Evolutionary conservation across 2,888 invertebrate genomes (phyloP).

Genomic region (Axea sp.): DNA sequence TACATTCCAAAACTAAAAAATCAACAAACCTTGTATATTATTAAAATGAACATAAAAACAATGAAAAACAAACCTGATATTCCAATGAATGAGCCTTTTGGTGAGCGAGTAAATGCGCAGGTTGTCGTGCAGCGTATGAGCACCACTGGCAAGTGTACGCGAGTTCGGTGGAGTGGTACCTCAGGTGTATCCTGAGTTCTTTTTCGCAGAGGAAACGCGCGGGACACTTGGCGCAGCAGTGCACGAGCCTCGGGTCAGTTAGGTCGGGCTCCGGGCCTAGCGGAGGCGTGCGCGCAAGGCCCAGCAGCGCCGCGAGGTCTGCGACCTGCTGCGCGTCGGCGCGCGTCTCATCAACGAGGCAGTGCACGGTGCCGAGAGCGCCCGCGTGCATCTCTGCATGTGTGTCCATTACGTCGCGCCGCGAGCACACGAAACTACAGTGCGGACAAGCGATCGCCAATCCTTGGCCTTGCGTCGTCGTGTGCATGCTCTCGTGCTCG

Average conservation of each 20-base stretch:
- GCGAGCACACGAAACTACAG: slow-evolving; percentile 89
- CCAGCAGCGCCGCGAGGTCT: slow-evolving; percentile 72
- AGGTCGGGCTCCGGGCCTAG: slow-evolving; percentile 73
- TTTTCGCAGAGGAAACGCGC: slow-evolving; percentile 89
- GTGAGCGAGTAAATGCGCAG: slow-evolving; percentile 85
- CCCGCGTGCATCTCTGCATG: slow-evolving; percentile 89
- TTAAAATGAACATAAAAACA: too few relatives aligned
- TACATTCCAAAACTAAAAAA: too few relatives aligned
- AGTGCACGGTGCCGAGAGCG: slow-evolving; percentile 85
- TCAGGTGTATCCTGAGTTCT: slow-evolving; percentile 87
- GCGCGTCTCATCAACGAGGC: slow-evolving; percentile 84
- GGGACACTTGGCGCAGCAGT: slow-evolving; percentile 91
- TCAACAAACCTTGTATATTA: too few relatives aligned
- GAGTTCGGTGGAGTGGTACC: slow-evolving; percentile 84
- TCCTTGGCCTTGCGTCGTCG: slow-evolving; percentile 79
- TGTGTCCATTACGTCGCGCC: slow-evolving; percentile 85
- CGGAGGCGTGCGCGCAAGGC: slow-evolving; percentile 66
- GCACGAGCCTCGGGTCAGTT: slow-evolving; percentile 79
- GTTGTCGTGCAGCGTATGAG: slow-evolving; percentile 87
- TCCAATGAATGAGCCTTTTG: slow-evolving; percentile 87
- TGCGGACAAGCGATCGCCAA: slow-evolving; percentile 85
- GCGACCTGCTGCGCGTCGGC: slow-evolving; percentile 80
- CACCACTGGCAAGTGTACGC: slow-evolving; percentile 88
- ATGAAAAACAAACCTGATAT: too few relatives aligned
- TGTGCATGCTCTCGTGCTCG: slow-evolving; percentile 91